These are phyloP conservation scores for Prosapia bicincta DNA, from an alignment of 2,888 invertebrate genomes.

Conservation along the genomic window DNA sequence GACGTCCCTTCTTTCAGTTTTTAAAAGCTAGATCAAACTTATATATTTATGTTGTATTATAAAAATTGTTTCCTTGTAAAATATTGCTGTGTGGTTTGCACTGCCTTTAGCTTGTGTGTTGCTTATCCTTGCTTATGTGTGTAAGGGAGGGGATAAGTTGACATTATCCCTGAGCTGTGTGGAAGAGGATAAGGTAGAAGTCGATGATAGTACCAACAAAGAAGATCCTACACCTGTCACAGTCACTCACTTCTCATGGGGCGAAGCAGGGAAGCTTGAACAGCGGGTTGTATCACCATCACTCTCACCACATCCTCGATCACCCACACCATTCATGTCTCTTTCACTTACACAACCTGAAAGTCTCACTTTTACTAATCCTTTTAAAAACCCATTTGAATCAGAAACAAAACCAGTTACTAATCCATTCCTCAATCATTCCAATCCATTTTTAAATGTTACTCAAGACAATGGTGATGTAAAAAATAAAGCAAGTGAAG, in stretches of 20 bases:
- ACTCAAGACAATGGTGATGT: constrained; percentile 35
- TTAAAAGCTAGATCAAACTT: no score
- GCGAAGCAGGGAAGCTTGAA: constrained; percentile 52
- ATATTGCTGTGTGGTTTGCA: constrained; percentile 7
- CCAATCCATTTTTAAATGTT: constrained; percentile 46
- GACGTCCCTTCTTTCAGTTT: no score
- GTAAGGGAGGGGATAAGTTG: constrained; percentile 46
- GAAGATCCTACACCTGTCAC: constrained; percentile 52
- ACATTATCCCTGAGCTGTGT: constrained; percentile 41
- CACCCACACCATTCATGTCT: constrained; percentile 32
- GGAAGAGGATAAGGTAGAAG: constrained; percentile 33
- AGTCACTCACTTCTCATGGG: constrained; percentile 57
- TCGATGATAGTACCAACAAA: constrained; percentile 20
- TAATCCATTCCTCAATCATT: constrained; percentile 44
- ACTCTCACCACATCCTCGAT: constrained; percentile 36
- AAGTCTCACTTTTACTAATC: constrained; percentile 41
- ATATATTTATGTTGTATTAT: no score
- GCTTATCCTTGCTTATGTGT: background rate
- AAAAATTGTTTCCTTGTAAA: constrained; percentile 27
- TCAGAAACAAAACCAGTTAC: constrained; percentile 29
- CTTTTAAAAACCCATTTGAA: constrained; percentile 35
- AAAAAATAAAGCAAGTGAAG: constrained; percentile 34
- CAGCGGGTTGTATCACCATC: constrained; percentile 42
- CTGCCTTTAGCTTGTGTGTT: constrained; percentile 19
- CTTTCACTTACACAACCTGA: constrained; percentile 37